phyloP scores from a whole-genome alignment of 2,888 invertebrate genomes.

The Drosophila robusta region DNA sequence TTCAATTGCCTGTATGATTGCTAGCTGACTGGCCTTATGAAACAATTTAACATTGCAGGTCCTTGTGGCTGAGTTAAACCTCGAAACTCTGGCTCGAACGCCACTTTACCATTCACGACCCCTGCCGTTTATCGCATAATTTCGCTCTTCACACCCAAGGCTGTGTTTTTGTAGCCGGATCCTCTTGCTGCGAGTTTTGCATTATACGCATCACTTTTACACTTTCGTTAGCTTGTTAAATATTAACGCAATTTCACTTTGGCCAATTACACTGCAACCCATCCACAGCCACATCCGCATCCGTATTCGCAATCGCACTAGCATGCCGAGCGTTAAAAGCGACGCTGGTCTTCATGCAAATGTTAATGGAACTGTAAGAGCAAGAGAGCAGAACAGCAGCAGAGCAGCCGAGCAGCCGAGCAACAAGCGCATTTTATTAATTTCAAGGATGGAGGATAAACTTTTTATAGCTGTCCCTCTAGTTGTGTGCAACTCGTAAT shows the following conservation, averaged over 20 bases:
- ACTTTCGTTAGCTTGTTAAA: constrained; percentile 71
- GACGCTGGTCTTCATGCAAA: constrained; percentile 68
- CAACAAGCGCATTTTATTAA: constrained; percentile 44
- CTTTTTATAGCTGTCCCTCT: constrained; percentile 40
- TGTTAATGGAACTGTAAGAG: constrained; percentile 27
- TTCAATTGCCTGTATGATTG: background rate
- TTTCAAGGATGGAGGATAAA: constrained; percentile 42
- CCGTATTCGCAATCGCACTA: constrained; percentile 13
- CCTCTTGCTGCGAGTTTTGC: constrained; percentile 14
- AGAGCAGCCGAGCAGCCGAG: background rate
- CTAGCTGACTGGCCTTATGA: constrained; percentile 4
- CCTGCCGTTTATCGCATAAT: constrained; percentile 50
- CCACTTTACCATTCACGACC: constrained; percentile 22
- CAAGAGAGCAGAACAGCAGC: background rate
- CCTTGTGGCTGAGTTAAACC: constrained; percentile 8
- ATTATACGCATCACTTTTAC: constrained; percentile 56
- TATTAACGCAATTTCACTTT: constrained; percentile 80
- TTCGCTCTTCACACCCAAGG: constrained; percentile 41
- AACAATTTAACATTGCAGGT: constrained; percentile 21
- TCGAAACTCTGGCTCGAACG: constrained; percentile 6
- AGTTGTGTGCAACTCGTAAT: constrained; percentile 33
- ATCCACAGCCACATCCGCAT: constrained; percentile 32
- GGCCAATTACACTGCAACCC: constrained; percentile 76
- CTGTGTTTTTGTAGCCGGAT: constrained; percentile 22
- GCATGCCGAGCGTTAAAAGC: constrained; percentile 7